Base-by-base conservation (phyloP, 2,113 vertebrate species). In the Hypomesus transpacificus region DNA sequence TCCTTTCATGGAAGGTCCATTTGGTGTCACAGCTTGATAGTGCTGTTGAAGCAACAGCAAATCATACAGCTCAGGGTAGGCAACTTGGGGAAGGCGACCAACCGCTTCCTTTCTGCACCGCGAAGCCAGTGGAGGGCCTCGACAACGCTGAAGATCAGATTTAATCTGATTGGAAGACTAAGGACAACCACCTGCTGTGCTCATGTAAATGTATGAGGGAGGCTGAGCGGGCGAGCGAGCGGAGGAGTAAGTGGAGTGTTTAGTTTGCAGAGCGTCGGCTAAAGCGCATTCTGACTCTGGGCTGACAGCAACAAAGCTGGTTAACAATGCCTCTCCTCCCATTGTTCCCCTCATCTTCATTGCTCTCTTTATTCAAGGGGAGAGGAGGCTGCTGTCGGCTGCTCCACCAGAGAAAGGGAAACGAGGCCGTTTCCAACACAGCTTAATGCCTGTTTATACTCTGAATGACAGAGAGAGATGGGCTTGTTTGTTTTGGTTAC, bases 311-410 rank as follows among this genome's bases (percentile, higher is more conserved):
- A 80, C 64, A 68, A 81, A 65, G 26, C 82, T 77, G 62, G 75
- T 77, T 85, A 80, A 87, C 86, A 81, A 84, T 83, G 72, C 57
- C 73, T 75, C 79, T 73, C 61, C 65, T 69, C 75, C 72, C 70
- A 73, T 83, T 85, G 81, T 84, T 81, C 69, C 66, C 73, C 62
- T 57, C 81, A 80, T 75, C 77, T 75, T 75, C 68, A 72, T 75
- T 77, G 73, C 74, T 28, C 69, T 75, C 62, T 77, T 75, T 68
- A 70, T 73, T 76, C 73, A 73, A 67, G 22, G 21, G 26, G 59
- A 61, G 59, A 61, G 53, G 53, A 56, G n/a, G 53, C 39, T 46
- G 39, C 39, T 46, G 39, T 46, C 39, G 6, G 53, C 53, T n/a
- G 17, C 16, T 56, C 16, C 53, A 56, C 53, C 9, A 59, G 57